phyloP scores from a whole-genome alignment of 1,140 invertebrate genomes.

The Bombus vancouverensis region DNA sequence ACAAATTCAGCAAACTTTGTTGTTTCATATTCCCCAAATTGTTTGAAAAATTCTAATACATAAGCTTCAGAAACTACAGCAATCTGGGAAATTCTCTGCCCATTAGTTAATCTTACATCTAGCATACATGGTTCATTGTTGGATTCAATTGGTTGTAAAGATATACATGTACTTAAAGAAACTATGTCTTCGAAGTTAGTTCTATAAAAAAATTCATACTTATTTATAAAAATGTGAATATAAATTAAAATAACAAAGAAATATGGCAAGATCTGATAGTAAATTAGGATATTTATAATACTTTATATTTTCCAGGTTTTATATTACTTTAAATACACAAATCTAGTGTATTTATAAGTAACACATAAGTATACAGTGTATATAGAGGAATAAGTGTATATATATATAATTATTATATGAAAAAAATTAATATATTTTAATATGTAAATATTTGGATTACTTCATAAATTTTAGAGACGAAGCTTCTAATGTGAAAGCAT shows the following conservation, averaged over 20 bases:
- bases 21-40: conserved; percentile 79
- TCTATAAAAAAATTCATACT: conserved; percentile 59
- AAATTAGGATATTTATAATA: background rate
- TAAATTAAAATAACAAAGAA: background rate
- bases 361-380: background rate
- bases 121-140: conserved; percentile 72
- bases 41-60: conserved; percentile 81
- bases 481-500: conserved; percentile 66
- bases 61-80: conserved; percentile 78
- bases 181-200: conserved; percentile 75
- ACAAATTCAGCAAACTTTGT: conserved; percentile 78
- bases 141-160: conserved; percentile 63
- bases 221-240: background rate
- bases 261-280: background rate
- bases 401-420: background rate
- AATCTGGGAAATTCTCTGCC: conserved; percentile 74
- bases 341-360: background rate
- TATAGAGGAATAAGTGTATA: background rate
- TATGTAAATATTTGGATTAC: conserved; percentile 50
- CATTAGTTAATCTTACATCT: conserved; percentile 75
- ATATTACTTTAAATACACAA: background rate
- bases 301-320: background rate
- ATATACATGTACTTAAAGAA: conserved; percentile 73
- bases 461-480: conserved; percentile 56
- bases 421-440: background rate